Percentiles rank a stretch among this genome's conserved stretches.
phyloP scores from a whole-genome alignment of 2,888 invertebrate genomes.

The Chamaedrilus cognettii region DNA sequence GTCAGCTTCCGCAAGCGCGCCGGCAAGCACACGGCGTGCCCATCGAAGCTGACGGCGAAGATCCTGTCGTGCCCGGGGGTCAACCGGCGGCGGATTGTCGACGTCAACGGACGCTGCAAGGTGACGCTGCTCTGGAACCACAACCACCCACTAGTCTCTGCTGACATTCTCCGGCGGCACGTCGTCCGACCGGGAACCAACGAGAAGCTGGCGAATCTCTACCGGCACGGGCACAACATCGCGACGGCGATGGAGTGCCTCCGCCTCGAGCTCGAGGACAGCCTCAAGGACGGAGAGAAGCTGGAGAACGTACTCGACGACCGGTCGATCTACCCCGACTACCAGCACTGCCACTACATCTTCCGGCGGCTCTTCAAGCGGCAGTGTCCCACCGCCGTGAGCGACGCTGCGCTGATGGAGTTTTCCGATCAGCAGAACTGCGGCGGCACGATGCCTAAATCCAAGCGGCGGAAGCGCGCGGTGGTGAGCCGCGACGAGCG shows the following conservation, averaged over 20 bases:
- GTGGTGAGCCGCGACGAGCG: neutral
- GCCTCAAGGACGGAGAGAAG: neutral
- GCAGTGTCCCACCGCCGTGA: neutral
- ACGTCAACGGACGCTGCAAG: neutral
- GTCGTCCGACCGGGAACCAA: neutral
- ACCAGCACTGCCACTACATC: neutral
- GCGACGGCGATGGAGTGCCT: neutral
- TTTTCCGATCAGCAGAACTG: neutral
- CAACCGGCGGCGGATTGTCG: neutral
- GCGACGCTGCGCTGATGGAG: neutral
- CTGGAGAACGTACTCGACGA: conserved; percentile 2
- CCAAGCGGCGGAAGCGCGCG: neutral
- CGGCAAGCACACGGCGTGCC: conserved; percentile 3
- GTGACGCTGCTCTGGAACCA: neutral
- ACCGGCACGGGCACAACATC: neutral
- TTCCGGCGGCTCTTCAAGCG: neutral
- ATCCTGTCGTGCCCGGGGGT: neutral
- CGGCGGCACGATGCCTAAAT: neutral
- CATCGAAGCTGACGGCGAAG: neutral
- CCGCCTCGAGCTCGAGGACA: conserved; percentile 4
- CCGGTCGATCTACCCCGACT: conserved; percentile 6
- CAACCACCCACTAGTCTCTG: conserved; percentile 1
- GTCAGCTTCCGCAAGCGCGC: neutral
- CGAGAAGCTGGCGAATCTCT: neutral
- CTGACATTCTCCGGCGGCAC: neutral